A percentile compares a stretch with the other conserved stretches of the same genome.
phyloP scores from a whole-genome alignment of 1,140 invertebrate genomes.

The Drosophila malerkotliana region DNA sequence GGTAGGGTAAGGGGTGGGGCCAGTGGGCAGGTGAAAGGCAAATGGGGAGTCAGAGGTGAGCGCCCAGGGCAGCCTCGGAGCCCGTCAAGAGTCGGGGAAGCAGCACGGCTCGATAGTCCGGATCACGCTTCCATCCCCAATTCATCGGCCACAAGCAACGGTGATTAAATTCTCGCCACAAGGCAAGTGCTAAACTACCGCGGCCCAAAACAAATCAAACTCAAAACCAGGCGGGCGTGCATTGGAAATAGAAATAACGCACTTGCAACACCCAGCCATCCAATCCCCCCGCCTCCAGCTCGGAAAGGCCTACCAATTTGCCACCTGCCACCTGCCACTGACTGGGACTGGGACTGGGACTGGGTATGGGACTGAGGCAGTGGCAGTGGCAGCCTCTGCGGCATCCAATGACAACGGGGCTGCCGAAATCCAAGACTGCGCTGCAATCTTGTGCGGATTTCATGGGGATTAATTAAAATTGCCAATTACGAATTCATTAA shows the following conservation, averaged over 20 bases:
- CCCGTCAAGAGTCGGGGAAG: too few relatives aligned
- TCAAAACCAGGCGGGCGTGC: constrained; percentile 47
- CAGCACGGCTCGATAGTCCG: neutral
- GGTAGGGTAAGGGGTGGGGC: neutral
- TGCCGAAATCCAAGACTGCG: constrained; percentile 54
- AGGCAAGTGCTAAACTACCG: constrained; percentile 73
- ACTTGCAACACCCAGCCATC: neutral
- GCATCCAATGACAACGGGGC: constrained; percentile 46
- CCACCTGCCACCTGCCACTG: neutral
- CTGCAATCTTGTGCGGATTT: constrained; percentile 71
- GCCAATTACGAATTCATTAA: constrained; percentile 83
- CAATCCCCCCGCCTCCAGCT: neutral
- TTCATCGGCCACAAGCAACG: neutral
- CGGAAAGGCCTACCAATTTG: neutral
- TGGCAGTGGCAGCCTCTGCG: neutral
- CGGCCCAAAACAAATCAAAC: constrained; percentile 48
- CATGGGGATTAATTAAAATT: constrained; percentile 82
- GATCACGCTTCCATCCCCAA: constrained; percentile 11
- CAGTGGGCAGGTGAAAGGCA: neutral
- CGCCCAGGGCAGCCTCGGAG: too few relatives aligned
- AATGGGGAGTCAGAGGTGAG: too few relatives aligned
- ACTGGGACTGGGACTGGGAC: neutral
- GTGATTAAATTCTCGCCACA: constrained; percentile 68
- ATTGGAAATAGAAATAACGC: constrained; percentile 47
- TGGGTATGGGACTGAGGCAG: too few relatives aligned